Conservation (phyloP, 2,888 invertebrate genomes). For the Lithophane leautieri region DNA sequence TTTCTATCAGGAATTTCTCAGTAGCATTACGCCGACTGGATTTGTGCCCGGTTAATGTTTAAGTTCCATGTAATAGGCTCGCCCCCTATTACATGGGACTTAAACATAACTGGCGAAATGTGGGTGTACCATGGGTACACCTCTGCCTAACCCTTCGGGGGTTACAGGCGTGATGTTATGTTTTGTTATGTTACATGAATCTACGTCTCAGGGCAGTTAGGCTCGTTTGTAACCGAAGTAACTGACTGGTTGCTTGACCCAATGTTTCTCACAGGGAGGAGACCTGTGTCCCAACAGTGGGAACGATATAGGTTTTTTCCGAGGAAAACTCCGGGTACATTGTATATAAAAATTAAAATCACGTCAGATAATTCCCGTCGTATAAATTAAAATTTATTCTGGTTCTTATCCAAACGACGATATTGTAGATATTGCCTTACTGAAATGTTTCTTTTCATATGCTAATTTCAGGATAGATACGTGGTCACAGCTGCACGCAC, state of each 20-base stretch:
- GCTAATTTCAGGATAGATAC: conserved; percentile 83
- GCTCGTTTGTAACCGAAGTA: background rate
- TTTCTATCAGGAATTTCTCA: background rate
- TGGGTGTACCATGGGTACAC: background rate
- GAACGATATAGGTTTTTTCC: background rate
- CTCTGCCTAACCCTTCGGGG: background rate
- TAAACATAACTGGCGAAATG: background rate
- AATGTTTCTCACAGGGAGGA: background rate
- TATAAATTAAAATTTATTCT: background rate
- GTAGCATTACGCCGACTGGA: background rate
- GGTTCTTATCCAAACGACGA: background rate
- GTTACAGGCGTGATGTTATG: background rate
- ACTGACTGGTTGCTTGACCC: background rate
- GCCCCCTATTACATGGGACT: background rate
- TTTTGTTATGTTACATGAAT: background rate
- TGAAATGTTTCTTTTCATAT: background rate
- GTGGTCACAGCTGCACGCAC: conserved; percentile 87
- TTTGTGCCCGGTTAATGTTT: too few species aligned
- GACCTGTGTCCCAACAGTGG: too few species aligned
- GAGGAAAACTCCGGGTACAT: background rate
- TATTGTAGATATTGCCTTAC: background rate
- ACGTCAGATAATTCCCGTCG: background rate
- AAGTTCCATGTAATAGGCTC: too few species aligned
- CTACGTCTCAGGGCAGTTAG: background rate
- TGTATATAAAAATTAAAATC: too few species aligned